Evolutionary conservation across 2,113 vertebrate genomes (phyloP), one percentile per base, ranked within the genome.

Genomic region (Poicephalus meyeri): DNA sequence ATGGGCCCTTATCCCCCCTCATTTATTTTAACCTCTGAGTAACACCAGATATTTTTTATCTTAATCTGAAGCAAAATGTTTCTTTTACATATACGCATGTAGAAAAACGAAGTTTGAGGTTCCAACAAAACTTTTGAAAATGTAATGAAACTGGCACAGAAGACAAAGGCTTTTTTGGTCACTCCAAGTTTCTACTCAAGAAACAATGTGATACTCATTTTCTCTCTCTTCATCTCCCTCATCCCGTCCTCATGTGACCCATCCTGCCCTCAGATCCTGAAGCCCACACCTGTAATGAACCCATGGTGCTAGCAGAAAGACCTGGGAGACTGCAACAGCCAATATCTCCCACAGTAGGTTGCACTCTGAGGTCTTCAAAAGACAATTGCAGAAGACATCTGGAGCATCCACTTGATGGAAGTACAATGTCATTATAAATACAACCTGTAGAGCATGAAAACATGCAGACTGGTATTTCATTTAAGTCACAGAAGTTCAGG

Each of bases 1-100:
- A 42, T 0, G 1, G 8, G 35, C 7, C 7, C 20, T 20, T 25
- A 31, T n/a, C 9, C 6, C 2, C 1, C 3, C 10, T 3, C 19
- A 26, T 19, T 24, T 19, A 63, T 21, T 91, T 69, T 28, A 84
- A 47, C 3, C 7, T 64, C 53, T 19, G 11, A 56, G 11, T 64
- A 64, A 52, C 4, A 60, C 4, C 2, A 52, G 47, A 4, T 5
- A 39, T 16, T 46, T 9, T n/a, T 10, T 18, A 44, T 9, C 31
- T 33, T 21, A 35, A 58, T 58, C 20, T 35, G 56, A 56, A 56
- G 19, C 55, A 56, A n/a, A 33, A 33, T n/a, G 31, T 14, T 56
- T 56, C 31, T 56, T 56, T n/a, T 56, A n/a, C 19, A 56, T 21
- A 21, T 6, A 4, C 31, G 9, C 55, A 21, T 14, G 23, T 6